Percentiles rank a stretch among this genome's conserved stretches.
Conservation (phyloP, 2,797 vertebrate genomes). For the Aulostomus chinensis region DNA sequence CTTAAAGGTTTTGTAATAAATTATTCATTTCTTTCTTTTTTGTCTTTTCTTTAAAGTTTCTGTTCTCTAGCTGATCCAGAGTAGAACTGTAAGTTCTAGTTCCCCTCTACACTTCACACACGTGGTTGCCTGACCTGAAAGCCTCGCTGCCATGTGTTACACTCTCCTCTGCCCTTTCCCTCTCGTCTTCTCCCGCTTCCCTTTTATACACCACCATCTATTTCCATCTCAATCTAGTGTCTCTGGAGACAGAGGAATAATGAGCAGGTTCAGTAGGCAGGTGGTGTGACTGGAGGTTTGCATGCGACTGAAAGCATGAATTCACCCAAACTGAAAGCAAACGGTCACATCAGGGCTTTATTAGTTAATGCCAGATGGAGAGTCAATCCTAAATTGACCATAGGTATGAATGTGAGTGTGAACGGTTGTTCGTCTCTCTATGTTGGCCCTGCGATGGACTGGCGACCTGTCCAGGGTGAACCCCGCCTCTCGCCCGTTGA, state of each 20-base stretch:
- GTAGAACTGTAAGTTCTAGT: no score
- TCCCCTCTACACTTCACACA: no score
- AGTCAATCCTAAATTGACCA: no score
- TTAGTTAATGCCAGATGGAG: conserved; percentile 22
- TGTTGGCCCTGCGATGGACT: no score
- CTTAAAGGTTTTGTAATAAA: no score
- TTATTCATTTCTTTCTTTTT: no score
- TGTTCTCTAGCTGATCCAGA: no score
- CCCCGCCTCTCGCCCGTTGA: no score
- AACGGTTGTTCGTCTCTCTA: no score
- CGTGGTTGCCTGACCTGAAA: conserved; percentile 35
- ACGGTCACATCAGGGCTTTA: conserved; percentile 8
- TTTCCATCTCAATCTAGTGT: conserved; percentile 11
- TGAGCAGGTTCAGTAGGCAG: conserved; percentile 15
- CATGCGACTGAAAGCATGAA: conserved; percentile 1
- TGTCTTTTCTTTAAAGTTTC: no score
- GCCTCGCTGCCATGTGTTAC: conserved; percentile 10
- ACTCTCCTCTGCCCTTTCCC: conserved; percentile 6
- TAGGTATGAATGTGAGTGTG: no score
- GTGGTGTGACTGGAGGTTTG: not conserved
- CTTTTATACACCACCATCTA: not conserved
- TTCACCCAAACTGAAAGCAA: conserved; percentile 8
- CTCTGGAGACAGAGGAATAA: conserved; percentile 26
- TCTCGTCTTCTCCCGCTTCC: not conserved
- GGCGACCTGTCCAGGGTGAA: no score